A percentile compares a stretch with the other conserved stretches of the same genome.
Conservation (phyloP, 2,113 vertebrate species). For the Microtus ochrogaster region DNA sequence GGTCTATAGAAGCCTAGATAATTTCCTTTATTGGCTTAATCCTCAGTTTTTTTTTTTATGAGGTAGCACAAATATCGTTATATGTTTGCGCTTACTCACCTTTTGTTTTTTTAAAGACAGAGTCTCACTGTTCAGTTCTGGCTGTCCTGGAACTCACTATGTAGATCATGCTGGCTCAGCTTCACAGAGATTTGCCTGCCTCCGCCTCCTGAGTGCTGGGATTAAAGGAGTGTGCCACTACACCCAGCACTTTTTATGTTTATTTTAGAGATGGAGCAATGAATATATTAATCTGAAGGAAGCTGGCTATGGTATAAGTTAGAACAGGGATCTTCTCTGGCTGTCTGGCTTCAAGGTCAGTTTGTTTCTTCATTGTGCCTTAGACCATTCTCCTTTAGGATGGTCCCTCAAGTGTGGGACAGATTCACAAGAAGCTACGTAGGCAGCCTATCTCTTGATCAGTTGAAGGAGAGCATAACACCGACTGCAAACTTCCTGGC, state of each 20-base stretch:
- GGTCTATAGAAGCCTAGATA: background rate
- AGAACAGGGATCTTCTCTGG: background rate
- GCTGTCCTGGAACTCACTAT: background rate
- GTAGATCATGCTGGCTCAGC: background rate
- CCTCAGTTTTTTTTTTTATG: background rate
- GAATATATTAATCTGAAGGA: background rate
- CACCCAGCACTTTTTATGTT: background rate
- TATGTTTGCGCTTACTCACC: background rate
- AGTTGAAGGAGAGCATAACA: background rate
- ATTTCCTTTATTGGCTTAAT: background rate
- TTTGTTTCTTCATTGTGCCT: background rate
- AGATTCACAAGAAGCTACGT: background rate
- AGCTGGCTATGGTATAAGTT: background rate
- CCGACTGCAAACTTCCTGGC: background rate
- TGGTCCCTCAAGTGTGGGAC: background rate
- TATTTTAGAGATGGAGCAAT: background rate
- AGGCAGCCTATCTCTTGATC: background rate
- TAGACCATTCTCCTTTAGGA: background rate
- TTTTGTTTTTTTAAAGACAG: background rate
- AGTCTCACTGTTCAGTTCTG: background rate
- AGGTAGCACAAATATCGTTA: background rate
- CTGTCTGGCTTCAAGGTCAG: background rate
- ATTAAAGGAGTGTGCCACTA: background rate
- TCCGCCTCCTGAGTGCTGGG: background rate
- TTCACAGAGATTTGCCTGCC: background rate